Percentiles rank a stretch among this genome's conserved stretches.
Conservation (phyloP, 1,140 invertebrate species). For the Panulirus ornatus region DNA sequence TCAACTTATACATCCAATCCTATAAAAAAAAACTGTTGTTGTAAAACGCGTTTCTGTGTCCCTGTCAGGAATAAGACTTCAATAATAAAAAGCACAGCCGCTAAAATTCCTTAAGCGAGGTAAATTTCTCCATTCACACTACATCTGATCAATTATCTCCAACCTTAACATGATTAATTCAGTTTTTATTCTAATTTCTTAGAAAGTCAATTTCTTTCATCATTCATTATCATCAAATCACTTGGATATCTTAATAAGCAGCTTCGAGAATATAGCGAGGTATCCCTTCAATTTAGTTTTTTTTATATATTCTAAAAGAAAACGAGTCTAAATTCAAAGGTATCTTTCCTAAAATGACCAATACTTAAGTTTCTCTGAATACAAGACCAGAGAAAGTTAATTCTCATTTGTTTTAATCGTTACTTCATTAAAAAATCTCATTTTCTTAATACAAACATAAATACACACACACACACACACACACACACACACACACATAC, state of each 20-base stretch:
- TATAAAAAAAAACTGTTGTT: too few relatives aligned
- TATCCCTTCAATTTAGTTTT: neutral
- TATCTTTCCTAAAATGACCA: neutral
- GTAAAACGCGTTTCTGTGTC: too few relatives aligned
- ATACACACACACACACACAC: constrained; percentile 44
- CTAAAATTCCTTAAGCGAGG: too few relatives aligned
- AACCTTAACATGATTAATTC: neutral
- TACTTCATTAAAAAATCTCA: neutral
- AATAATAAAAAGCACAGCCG: too few relatives aligned
- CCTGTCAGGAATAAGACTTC: too few relatives aligned
- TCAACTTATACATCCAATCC: too few relatives aligned
- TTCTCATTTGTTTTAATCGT: neutral
- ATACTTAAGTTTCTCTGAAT: neutral
- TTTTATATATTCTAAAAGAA: neutral
- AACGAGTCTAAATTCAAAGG: neutral
- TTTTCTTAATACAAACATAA: neutral
- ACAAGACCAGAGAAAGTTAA: neutral
- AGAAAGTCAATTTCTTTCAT: too few relatives aligned
- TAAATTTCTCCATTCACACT: too few relatives aligned
- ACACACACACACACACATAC: constrained; percentile 13
- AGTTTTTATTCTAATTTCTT: neutral
- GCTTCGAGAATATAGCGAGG: neutral
- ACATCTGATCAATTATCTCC: neutral
- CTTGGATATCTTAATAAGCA: too few relatives aligned
- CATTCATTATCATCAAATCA: too few relatives aligned